Conservation (phyloP, 2,888 invertebrate species). For the Amblyteles armatorius region DNA sequence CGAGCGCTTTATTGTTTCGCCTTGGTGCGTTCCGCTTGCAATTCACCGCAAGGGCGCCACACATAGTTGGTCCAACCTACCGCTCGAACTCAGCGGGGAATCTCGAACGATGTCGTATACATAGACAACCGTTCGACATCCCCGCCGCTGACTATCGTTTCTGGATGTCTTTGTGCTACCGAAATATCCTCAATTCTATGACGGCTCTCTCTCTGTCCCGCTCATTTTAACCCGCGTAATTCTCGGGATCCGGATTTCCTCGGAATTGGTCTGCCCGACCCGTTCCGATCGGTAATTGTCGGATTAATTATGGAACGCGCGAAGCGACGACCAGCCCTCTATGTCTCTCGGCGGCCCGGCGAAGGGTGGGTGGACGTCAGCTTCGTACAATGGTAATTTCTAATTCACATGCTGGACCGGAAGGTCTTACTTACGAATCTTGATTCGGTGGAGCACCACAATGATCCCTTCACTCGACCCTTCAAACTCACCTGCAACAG, state of each 20-base stretch:
- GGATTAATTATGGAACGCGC: constrained; percentile 78
- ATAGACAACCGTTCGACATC: constrained; percentile 39
- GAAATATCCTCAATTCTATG: constrained; percentile 21
- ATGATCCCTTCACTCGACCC: neutral
- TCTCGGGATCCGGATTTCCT: constrained; percentile 70
- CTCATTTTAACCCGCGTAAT: constrained; percentile 72
- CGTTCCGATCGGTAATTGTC: constrained; percentile 77
- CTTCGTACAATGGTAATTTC: constrained; percentile 73
- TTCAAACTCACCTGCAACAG: constrained; percentile 79
- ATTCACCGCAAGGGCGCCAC: constrained; percentile 54
- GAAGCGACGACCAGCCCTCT: constrained; percentile 21
- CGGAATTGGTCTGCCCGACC: constrained; percentile 55
- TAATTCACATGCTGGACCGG: constrained; percentile 20
- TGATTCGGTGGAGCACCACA: constrained; percentile 31
- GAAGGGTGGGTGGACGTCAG: neutral
- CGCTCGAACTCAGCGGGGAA: constrained; percentile 28
- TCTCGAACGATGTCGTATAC: constrained; percentile 20
- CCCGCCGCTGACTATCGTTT: constrained; percentile 30
- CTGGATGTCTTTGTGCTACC: constrained; percentile 47
- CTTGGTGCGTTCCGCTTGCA: constrained; percentile 46
- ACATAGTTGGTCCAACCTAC: constrained; percentile 28
- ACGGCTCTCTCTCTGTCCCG: constrained; percentile 45
- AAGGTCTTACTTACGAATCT: constrained; percentile 68
- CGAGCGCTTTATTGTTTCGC: constrained; percentile 49
- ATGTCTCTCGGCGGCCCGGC: neutral